phyloP scores from a whole-genome alignment of 1,140 invertebrate species.

The Conus ventricosus region DNA sequence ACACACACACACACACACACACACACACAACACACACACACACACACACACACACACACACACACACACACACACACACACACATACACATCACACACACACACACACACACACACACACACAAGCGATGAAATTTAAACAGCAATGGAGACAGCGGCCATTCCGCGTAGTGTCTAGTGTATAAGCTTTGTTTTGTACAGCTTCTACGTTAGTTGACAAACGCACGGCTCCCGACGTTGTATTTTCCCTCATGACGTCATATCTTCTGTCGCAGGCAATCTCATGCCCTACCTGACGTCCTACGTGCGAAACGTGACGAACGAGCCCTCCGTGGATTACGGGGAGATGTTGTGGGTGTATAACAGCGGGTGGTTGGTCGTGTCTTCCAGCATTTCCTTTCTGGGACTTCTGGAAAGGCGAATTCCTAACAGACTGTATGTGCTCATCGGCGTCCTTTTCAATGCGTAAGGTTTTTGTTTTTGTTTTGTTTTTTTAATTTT shows the following conservation, averaged over 20 bases:
- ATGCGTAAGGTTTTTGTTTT: neutral
- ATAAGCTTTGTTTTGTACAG: neutral
- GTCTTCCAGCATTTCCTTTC: conserved; percentile 63
- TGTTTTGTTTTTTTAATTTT: no score
- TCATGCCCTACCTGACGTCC: conserved; percentile 74
- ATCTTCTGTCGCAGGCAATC: conserved; percentile 61
- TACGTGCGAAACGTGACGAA: conserved; percentile 64
- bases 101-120: neutral
- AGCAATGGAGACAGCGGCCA: neutral
- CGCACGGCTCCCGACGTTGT: neutral
- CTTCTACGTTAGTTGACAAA: neutral
- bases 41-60: no score
- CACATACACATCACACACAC: neutral
- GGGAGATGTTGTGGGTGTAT: conserved; percentile 59
- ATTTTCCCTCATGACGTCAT: neutral
- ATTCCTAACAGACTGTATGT: conserved; percentile 60
- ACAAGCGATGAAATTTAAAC: neutral
- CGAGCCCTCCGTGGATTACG: conserved; percentile 29
- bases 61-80: no score
- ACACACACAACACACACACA: no score
- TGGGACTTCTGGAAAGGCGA: conserved; percentile 62
- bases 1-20: no score
- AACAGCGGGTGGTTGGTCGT: conserved; percentile 53
- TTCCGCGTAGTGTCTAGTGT: neutral
- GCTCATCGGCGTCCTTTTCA: conserved; percentile 49